Evolutionary conservation across 1,140 invertebrate species (phyloP), one percentile per base, ranked within the genome.

Genomic region (Globodera rostochiensis): DNA sequence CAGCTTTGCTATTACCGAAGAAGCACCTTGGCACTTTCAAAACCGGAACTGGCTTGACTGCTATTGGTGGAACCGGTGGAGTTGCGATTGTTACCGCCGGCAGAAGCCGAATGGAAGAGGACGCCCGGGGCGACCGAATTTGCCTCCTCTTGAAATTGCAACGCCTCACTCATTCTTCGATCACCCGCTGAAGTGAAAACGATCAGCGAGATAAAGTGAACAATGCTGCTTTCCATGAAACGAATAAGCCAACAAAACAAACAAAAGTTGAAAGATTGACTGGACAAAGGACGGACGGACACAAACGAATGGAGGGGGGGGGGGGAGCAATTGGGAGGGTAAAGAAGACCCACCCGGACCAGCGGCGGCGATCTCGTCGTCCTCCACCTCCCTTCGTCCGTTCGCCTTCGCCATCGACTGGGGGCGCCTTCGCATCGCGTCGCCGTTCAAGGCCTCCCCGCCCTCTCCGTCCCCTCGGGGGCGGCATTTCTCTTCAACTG

Each of bases 1-100:
- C 36, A 36, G 36, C 36, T 1, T 36, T 36, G 1, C 36, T 36
- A 36, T 36, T 36, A 36, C 36, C 36, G 36, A 36, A 36, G 36
- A 36, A 15, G 36, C 21, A 85, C 83, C 82, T 84, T 84, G 25
- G 81, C 64, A 73, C 83, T 84, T 71, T 84, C 83, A 46, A 84
- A 86, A 70, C 83, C 83, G 25, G 83, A 84, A 36, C 85, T 86
- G 19, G 76, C 60, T 70, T 84, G 82, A 57, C 82, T 85, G 69
- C 81, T 81, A 46, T 49, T 53, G n/a, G 67, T 86, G 69, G 83
- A 84, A 21, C 84, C 81, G 46, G 83, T 84, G 8, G 83, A 84
- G 83, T 81, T 82, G 21, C 83, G 84, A 77, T 86, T 84, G 53
- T 49, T 75, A 9, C 50, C 53, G 13, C 53, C 11, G 70, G 11